Evolutionary conservation across 1,140 invertebrate genomes (phyloP), one percentile per base, ranked within the genome.

Genomic region (Drepana arcuata): DNA sequence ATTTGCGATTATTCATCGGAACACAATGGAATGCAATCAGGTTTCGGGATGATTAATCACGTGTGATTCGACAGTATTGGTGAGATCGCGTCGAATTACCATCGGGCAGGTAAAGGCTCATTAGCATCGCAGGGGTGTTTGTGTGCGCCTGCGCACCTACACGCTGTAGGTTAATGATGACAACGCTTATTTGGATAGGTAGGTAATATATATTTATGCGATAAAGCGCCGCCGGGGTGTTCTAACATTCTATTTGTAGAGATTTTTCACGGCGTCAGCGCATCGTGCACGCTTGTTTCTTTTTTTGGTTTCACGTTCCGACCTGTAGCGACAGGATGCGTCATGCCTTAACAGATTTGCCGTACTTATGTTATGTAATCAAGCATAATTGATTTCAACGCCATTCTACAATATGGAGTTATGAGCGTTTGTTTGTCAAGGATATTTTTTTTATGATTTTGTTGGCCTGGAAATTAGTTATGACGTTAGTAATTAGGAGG

Each of bases 211-310:
- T n/a, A n/a, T n/a, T n/a, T n/a, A n/a, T n/a, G n/a, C n/a, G n/a
- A n/a, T 9, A 25, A 9, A 25, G 11, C 11, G 24, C 24, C 24
- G 11, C 2, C 24, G 11, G 14, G 26, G 35, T 16, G 14, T 28
- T 7, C 34, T 28, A 32, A 13, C 23, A 28, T 66, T 70, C 68
- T 74, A 59, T 67, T 69, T 67, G 56, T 59, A 44, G 37, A 54
- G 58, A 70, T 70, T 65, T 64, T 71, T 68, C 68, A 68, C 56
- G 67, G 63, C 55, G 57, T 65, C 57, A 49, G 30, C 32, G 46
- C 54, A 64, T 71, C 66, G 67, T 69, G 63, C 40, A 50, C 45
- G 50, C 40, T 48, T 43, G 53, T 56, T 58, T 62, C 56, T 62
- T 49, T 53, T 48, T 25, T 6, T 34, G 39, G 57, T 60, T 10